Percentiles rank a stretch among this genome's conserved stretches.
Conservation (phyloP, 2,113 vertebrate genomes). For the Podiceps cristatus region DNA sequence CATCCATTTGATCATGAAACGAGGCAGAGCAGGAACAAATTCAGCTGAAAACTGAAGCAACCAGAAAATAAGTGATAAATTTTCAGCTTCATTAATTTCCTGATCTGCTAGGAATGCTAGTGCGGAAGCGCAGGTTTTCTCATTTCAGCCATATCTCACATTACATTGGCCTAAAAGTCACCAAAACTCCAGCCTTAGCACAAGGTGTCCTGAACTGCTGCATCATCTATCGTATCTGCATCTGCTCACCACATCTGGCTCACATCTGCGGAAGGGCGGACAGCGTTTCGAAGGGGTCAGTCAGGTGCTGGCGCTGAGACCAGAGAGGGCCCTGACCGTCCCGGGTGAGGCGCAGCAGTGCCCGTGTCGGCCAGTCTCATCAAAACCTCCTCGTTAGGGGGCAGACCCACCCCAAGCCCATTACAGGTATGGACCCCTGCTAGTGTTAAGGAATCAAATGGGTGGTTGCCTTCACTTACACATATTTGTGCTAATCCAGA, state of each 20-base stretch:
- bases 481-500: neutral
- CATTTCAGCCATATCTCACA: neutral
- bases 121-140: neutral
- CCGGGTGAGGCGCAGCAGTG: rapidly evolving
- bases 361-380: neutral
- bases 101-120: neutral
- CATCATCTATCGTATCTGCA: neutral
- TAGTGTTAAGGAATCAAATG: neutral
- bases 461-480: neutral
- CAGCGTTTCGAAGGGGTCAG: rapidly evolving
- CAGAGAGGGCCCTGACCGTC: neutral
- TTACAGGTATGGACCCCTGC: neutral
- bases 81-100: constrained; percentile 44
- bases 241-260: neutral
- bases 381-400: neutral
- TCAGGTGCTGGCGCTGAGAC: neutral
- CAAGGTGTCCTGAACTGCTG: neutral
- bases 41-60: constrained; percentile 46
- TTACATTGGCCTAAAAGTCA: neutral
- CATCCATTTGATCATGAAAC: constrained; percentile 13
- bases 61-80: constrained; percentile 36
- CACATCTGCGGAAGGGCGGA: neutral
- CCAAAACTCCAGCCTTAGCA: neutral
- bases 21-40: constrained; percentile 29
- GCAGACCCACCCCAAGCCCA: neutral